Percentiles rank a stretch among this genome's conserved stretches.
phyloP scores from a whole-genome alignment of 1,140 invertebrate species.

The Drosophila leontia region DNA sequence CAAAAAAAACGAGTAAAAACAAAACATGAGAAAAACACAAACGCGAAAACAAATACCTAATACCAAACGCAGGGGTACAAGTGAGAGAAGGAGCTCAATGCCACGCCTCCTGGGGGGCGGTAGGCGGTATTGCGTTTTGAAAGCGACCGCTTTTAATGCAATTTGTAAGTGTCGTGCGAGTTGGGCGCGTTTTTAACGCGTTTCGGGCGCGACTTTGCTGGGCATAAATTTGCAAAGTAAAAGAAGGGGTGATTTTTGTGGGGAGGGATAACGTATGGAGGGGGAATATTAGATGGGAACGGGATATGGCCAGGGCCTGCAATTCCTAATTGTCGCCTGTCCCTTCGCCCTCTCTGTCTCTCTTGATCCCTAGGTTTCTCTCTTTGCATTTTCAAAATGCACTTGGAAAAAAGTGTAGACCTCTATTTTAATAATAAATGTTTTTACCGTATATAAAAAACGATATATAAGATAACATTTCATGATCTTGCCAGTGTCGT shows the following conservation, averaged over 20 bases:
- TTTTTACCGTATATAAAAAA: background rate
- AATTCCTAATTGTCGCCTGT: conserved; percentile 57
- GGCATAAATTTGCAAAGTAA: conserved; percentile 53
- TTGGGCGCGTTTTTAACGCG: conserved; percentile 28
- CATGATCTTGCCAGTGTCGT: background rate
- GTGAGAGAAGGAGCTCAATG: conserved; percentile 19
- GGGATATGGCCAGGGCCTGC: conserved; percentile 14
- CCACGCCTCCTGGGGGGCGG: conserved; percentile 2
- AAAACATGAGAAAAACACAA: conserved; percentile 24
- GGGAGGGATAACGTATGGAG: too few relatives aligned
- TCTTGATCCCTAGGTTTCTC: background rate
- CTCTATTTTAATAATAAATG: too few relatives aligned
- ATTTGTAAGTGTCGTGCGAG: conserved; percentile 60
- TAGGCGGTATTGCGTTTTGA: conserved; percentile 46
- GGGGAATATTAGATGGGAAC: background rate
- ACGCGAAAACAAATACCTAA: conserved; percentile 42
- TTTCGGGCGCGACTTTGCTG: conserved; percentile 31
- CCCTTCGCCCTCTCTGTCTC: background rate
- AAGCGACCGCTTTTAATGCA: conserved; percentile 67
- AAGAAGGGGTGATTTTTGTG: background rate
- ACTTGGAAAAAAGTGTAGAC: background rate
- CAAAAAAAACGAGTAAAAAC: conserved; percentile 16
- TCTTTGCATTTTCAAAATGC: background rate
- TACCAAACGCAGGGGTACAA: background rate
- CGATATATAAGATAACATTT: background rate